phyloP scores from a whole-genome alignment of 2,113 vertebrate genomes.

The Onychostruthus taczanowskii region DNA sequence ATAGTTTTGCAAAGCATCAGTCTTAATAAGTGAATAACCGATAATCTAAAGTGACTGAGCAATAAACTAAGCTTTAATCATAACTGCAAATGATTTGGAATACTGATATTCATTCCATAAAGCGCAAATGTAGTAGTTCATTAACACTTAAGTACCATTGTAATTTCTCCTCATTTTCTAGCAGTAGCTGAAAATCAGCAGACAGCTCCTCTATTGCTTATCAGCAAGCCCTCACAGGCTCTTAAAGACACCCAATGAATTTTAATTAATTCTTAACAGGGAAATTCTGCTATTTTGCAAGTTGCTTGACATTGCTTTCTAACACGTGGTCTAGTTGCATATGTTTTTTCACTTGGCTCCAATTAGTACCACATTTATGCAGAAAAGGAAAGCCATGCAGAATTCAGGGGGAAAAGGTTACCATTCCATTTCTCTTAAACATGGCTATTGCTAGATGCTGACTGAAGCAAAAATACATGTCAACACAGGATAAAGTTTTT shows the following conservation, averaged over 20 bases:
- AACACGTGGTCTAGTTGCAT: background rate
- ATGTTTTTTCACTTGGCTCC: constrained; percentile 37
- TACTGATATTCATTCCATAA: background rate
- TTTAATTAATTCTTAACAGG: constrained; percentile 1
- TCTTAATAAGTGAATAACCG: background rate
- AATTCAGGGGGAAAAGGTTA: background rate
- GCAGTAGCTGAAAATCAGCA: background rate
- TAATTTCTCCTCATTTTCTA: background rate
- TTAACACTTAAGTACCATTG: background rate
- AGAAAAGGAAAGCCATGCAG: background rate
- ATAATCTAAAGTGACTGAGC: background rate
- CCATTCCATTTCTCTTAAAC: background rate
- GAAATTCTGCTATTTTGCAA: background rate
- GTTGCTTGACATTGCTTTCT: background rate
- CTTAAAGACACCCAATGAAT: background rate
- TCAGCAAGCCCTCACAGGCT: background rate
- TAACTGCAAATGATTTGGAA: background rate
- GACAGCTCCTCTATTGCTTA: background rate
- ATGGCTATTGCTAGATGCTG: background rate
- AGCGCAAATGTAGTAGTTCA: background rate
- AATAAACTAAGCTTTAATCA: background rate
- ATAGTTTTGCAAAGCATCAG: background rate
- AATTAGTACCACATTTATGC: constrained; percentile 14
- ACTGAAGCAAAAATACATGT: background rate
- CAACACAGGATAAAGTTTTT: background rate